Evolutionary conservation across 1,140 invertebrate genomes (phyloP).

Genomic region (Epicauta chinensis): DNA sequence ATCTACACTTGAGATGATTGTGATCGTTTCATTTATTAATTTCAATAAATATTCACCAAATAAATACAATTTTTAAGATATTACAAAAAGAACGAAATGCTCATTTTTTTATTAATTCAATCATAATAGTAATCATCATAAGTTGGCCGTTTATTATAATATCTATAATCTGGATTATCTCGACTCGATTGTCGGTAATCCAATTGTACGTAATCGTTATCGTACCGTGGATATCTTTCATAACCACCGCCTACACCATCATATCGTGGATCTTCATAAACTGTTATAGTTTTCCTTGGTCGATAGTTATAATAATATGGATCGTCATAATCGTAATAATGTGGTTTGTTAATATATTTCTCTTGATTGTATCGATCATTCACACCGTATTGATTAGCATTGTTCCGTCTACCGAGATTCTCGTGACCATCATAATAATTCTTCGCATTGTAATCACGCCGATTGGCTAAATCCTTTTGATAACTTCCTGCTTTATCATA

Average conservation of each 20-base stretch:
- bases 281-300: slow-evolving; percentile 45
- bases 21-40: not conserved
- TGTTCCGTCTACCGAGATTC: slow-evolving; percentile 41
- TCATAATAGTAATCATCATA: slow-evolving; percentile 26
- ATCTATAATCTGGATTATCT: slow-evolving; percentile 20
- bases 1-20: too few relatives aligned
- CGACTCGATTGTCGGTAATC: not conserved
- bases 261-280: slow-evolving; percentile 53
- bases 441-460: slow-evolving; percentile 47
- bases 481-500: slow-evolving; percentile 48
- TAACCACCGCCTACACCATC: slow-evolving; percentile 39
- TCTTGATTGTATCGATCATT: slow-evolving; percentile 40
- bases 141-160: slow-evolving; percentile 12
- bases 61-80: slow-evolving; percentile 8
- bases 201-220: slow-evolving; percentile 24
- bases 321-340: slow-evolving; percentile 11
- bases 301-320: slow-evolving; percentile 5
- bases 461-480: slow-evolving; percentile 43
- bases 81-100: too few relatives aligned
- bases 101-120: too few relatives aligned
- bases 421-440: slow-evolving; percentile 48
- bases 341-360: slow-evolving; percentile 29
- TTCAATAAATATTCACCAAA: slow-evolving; percentile 2
- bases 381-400: slow-evolving; percentile 46
- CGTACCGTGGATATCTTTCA: slow-evolving; percentile 34